Evolutionary conservation across 2,113 vertebrate species (phyloP), one percentile per base, ranked within the genome.

Genomic region (Asarcornis scutulata): DNA sequence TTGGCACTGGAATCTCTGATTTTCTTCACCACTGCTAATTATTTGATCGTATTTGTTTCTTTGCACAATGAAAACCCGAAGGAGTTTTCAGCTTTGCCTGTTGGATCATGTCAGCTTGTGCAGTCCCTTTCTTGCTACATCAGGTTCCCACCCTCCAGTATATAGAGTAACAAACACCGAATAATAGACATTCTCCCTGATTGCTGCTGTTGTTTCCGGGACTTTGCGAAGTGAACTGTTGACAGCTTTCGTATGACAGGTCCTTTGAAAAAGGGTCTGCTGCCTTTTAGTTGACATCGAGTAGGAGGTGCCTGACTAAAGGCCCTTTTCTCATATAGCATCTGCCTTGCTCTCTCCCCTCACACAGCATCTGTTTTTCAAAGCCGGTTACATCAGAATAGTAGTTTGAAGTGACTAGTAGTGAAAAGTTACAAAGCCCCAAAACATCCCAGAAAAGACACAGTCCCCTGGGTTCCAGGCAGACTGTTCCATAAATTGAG

Each of bases 341-440:
- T 42, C 66, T 63, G 34, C n/a, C 40, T 53, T 44, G 59, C 31
- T 44, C 53, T 48, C 38, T 50, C 40, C 60, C 26, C 66, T 53
- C 77, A 26, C 1, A 0, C 0, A 46, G 17, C 2, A 5, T 44
- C 52, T 63, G 0, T 32, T 92, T 60, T 36, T n/a, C 21, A 63
- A 34, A 55, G 25, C 18, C 36, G 16, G 3, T 59, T 83, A 66
- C 40, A 38, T 42, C 27, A 59, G 50, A 34, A 18, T 1, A 71
- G 29, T 9, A 17, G 13, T 58, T 83, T 48, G 48, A 80, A 81
- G 32, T 48, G 91, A 53, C 32, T 55, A 42, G 18, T 6, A 53
- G 58, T 67, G 68, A 77, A 50, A 91, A 44, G 27, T 86, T 81
- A 68, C 36, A 62, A 46, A 59, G 59, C n/a, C 59, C 27, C 63